A percentile compares a stretch with the other conserved stretches of the same genome.
phyloP scores from a whole-genome alignment of 1,140 invertebrate genomes.

The Leptopilina boulardi region DNA sequence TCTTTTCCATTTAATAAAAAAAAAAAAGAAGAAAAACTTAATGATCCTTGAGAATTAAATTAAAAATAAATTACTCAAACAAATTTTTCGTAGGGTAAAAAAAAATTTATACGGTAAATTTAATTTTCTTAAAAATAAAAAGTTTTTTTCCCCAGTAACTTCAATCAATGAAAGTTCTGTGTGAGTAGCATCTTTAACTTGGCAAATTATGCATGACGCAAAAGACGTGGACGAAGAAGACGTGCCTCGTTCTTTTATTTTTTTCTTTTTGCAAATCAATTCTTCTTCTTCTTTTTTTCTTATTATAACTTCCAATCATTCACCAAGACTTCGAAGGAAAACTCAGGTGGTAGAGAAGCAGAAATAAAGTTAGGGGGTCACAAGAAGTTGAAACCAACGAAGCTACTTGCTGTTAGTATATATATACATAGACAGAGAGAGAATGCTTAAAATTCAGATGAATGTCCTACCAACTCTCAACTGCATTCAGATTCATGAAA shows the following conservation, averaged over 20 bases:
- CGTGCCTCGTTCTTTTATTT: too few species aligned
- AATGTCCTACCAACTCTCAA: not conserved
- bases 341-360: not conserved
- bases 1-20: too few species aligned
- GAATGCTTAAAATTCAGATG: not conserved
- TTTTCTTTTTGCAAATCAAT: not conserved
- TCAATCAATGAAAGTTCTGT: not conserved
- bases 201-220: conserved; percentile 50
- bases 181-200: conserved; percentile 43
- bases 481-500: not conserved
- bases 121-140: too few species aligned
- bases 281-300: conserved; percentile 1
- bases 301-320: not conserved
- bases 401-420: too few species aligned
- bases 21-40: too few species aligned
- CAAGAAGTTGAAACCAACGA: conserved; percentile 1
- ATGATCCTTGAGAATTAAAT: too few species aligned
- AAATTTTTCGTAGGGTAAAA: too few species aligned
- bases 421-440: too few species aligned
- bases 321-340: not conserved
- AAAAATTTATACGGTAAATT: too few species aligned
- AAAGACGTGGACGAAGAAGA: not conserved
- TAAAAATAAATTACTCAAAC: too few species aligned
- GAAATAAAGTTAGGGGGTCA: not conserved
- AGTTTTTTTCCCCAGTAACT: too few species aligned